These are phyloP conservation scores for Aldabrachelys gigantea DNA, from an alignment of 2,113 vertebrate genomes.

Conservation along the genomic window DNA sequence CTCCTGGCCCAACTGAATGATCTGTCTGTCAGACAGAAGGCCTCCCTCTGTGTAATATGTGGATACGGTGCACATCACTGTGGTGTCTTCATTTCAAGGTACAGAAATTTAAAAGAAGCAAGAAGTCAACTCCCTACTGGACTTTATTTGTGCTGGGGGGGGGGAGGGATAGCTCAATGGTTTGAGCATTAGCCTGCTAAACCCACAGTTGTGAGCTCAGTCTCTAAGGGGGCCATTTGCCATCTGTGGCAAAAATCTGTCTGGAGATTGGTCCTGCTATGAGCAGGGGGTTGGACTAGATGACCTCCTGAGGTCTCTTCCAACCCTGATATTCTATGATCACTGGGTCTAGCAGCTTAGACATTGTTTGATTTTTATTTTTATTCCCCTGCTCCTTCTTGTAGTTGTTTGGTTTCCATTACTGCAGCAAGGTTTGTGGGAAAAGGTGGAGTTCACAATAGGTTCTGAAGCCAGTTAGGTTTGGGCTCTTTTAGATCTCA, in stretches of 20 bases:
- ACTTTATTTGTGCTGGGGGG: background rate
- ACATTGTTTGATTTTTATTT: background rate
- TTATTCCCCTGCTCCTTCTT: background rate
- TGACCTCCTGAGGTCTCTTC: too few species aligned
- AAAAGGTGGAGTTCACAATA: background rate
- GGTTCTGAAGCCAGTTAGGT: background rate
- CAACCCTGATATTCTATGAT: background rate
- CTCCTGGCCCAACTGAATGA: background rate
- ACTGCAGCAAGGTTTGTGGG: background rate
- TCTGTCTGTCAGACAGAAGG: accelerated
- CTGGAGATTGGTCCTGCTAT: too few species aligned
- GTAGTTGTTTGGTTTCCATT: background rate
- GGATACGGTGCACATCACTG: background rate
- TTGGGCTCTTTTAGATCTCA: background rate
- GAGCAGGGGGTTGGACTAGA: too few species aligned
- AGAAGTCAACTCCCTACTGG: background rate
- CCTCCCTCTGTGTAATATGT: background rate
- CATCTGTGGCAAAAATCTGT: too few species aligned
- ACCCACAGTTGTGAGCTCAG: too few species aligned
- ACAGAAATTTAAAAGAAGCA: background rate
- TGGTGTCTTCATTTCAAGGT: background rate
- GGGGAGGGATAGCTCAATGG: too few species aligned
- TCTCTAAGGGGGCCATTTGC: too few species aligned
- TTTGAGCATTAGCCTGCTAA: too few species aligned
- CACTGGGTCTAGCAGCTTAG: background rate